These are phyloP conservation scores for Bathynomus jamesi DNA, from an alignment of 1,140 invertebrate genomes.

Conservation along the genomic window DNA sequence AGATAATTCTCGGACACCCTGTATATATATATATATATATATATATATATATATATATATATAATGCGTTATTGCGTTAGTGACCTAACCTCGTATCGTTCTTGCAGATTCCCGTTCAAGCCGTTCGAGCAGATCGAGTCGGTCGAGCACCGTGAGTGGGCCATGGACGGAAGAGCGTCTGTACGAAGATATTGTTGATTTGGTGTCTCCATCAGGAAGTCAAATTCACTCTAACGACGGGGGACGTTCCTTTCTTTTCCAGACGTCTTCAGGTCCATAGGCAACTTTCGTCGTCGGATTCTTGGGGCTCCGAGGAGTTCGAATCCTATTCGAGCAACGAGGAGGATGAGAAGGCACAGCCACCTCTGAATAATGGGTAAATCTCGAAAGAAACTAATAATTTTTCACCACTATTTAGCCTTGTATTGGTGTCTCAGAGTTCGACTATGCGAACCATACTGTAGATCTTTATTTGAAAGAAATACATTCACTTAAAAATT, in stretches of 20 bases:
- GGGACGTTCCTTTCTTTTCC: constrained; percentile 24
- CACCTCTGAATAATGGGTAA: background rate
- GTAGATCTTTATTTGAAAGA: too few species aligned
- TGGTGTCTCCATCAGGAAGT: background rate
- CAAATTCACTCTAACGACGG: constrained; percentile 5
- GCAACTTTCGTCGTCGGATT: constrained; percentile 35
- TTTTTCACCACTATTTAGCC: too few species aligned
- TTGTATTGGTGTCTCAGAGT: too few species aligned
- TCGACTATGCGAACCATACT: too few species aligned
- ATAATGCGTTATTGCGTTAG: too few species aligned
- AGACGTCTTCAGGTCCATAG: constrained; percentile 33
- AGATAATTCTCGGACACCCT: too few species aligned
- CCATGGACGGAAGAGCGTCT: background rate
- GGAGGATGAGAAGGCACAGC: constrained; percentile 17
- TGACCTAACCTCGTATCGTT: too few species aligned
- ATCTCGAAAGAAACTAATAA: too few species aligned
- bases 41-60: too few species aligned
- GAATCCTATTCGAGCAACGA: constrained; percentile 37
- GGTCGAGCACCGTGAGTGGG: background rate
- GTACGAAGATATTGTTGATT: background rate
- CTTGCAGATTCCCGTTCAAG: background rate
- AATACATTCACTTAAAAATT: too few species aligned
- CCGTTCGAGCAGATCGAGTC: background rate
- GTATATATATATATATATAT: too few species aligned
- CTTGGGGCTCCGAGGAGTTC: constrained; percentile 36